Percentiles rank a stretch among this genome's conserved stretches.
phyloP scores from a whole-genome alignment of 2,113 vertebrate species.

The Paradisaea rubra region DNA sequence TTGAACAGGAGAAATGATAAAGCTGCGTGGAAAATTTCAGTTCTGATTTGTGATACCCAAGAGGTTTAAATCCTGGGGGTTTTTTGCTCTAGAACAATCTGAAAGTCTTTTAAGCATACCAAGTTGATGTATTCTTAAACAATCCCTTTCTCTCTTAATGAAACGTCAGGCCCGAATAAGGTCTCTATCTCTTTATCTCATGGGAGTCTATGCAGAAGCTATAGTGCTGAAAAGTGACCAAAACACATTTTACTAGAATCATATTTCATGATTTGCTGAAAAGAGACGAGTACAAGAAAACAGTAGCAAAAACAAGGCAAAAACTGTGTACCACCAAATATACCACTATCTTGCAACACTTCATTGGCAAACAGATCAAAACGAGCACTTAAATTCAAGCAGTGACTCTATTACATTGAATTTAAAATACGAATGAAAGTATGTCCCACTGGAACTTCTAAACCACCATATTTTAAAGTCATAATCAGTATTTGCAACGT shows the following conservation, averaged over 20 bases:
- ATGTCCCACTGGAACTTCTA: neutral
- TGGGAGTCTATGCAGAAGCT: neutral
- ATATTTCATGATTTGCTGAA: neutral
- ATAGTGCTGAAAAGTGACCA: neutral
- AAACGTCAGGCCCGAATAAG: neutral
- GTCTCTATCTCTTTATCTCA: neutral
- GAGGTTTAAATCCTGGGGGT: neutral
- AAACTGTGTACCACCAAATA: neutral
- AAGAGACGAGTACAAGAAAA: neutral
- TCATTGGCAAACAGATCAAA: neutral
- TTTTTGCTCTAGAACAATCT: neutral
- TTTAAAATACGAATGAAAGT: neutral
- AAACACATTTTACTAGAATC: neutral
- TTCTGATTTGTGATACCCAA: neutral
- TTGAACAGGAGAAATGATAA: neutral
- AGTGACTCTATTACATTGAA: neutral
- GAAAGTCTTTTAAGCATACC: neutral
- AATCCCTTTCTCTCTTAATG: neutral
- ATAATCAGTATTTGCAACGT: neutral
- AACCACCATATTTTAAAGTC: neutral
- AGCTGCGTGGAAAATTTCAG: neutral
- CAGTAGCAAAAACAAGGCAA: neutral
- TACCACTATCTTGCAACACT: neutral
- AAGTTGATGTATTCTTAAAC: neutral
- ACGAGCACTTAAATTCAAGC: neutral